Evolutionary conservation across 2,888 invertebrate genomes (phyloP).

Genomic region (Halictus ligatus): DNA sequence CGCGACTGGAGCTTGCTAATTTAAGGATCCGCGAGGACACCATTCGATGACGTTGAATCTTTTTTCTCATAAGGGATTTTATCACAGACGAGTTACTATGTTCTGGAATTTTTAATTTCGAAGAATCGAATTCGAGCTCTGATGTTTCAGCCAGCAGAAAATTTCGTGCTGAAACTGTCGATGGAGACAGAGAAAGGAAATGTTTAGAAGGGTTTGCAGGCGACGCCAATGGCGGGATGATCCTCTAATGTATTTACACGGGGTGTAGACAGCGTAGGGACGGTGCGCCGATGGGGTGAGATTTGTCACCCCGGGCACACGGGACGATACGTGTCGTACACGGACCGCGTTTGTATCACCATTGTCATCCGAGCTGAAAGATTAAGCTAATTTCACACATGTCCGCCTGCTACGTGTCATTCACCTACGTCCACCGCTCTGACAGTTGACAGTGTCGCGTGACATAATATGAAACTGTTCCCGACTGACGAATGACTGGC

Average conservation of each 20-base stretch:
- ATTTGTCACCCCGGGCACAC: constrained; percentile 81
- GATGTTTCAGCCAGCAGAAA: neutral
- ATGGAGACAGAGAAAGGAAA: neutral
- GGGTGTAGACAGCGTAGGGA: constrained; percentile 75
- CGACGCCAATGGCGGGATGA: constrained; percentile 82
- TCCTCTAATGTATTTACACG: constrained; percentile 84
- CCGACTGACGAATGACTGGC: constrained; percentile 40
- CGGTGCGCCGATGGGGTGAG: constrained; percentile 78
- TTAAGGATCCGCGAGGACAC: neutral
- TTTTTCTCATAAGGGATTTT: neutral
- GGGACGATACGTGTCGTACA: constrained; percentile 82
- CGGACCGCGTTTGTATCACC: constrained; percentile 82
- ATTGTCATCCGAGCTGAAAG: constrained; percentile 84
- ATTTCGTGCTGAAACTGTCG: neutral
- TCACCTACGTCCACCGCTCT: constrained; percentile 50
- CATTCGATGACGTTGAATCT: neutral
- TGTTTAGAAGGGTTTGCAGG: neutral
- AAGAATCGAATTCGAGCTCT: neutral
- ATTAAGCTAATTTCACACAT: constrained; percentile 85
- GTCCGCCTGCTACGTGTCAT: constrained; percentile 77
- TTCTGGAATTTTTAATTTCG: too few relatives aligned
- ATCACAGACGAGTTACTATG: too few relatives aligned
- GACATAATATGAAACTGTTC: constrained; percentile 73
- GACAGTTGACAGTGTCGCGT: constrained; percentile 70
- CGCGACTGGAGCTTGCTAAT: neutral